Evolutionary conservation across 1,140 invertebrate species (phyloP).

Genomic region (Aleiodes sp.): DNA sequence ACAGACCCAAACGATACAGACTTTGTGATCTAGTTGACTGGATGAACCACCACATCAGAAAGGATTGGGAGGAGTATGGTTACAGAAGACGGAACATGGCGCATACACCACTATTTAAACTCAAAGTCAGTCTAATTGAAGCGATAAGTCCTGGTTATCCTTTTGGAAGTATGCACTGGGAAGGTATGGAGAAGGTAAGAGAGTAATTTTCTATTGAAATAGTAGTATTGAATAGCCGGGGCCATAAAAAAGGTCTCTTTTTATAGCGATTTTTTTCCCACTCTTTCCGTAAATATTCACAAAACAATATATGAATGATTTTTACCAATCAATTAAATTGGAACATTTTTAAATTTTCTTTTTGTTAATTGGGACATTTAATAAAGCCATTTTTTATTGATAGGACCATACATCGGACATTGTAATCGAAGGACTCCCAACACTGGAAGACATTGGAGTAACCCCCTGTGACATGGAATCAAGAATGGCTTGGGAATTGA

Average conservation of each 20-base stretch:
- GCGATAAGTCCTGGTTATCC: slow-evolving; percentile 72
- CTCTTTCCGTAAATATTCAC: too few species aligned
- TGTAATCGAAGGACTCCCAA: slow-evolving; percentile 73
- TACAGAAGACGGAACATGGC: slow-evolving; percentile 77
- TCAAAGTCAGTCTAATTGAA: slow-evolving; percentile 74
- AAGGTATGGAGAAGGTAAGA: slow-evolving; percentile 82
- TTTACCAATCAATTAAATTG: too few species aligned
- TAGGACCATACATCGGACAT: slow-evolving; percentile 82
- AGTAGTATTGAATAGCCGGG: too few species aligned
- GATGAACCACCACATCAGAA: slow-evolving; percentile 47
- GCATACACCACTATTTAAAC: slow-evolving; percentile 74
- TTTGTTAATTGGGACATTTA: neutral
- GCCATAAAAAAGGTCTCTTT: too few species aligned
- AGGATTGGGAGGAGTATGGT: slow-evolving; percentile 65
- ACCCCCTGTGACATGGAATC: slow-evolving; percentile 78
- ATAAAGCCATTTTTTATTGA: neutral
- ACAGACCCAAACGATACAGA: slow-evolving; percentile 83
- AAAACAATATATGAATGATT: too few species aligned
- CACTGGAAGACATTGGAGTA: slow-evolving; percentile 88
- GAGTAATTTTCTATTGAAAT: slow-evolving; percentile 30
- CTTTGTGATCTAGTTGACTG: slow-evolving; percentile 83
- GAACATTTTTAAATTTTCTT: neutral
- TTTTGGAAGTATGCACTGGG: slow-evolving; percentile 75
- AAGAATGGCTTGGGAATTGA: slow-evolving; percentile 80
- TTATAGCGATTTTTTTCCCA: too few species aligned